A percentile compares a stretch with the other conserved stretches of the same genome.
These are phyloP conservation scores for Antechinus flavipes DNA, from an alignment of 2,113 vertebrate genomes.

Conservation along the genomic window DNA sequence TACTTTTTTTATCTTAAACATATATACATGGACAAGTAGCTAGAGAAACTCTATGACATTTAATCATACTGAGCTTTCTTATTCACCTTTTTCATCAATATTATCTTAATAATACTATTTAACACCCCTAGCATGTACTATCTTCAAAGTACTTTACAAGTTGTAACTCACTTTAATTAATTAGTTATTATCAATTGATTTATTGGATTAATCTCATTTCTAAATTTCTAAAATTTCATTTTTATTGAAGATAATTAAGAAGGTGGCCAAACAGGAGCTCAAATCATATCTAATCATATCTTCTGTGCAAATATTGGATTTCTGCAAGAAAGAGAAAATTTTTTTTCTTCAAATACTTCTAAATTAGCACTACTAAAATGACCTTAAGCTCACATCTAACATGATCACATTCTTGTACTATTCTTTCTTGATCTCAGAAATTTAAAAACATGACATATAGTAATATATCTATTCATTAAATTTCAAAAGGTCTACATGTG, in stretches of 20 bases:
- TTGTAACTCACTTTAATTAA: conserved; percentile 69
- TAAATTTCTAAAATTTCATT: conserved; percentile 65
- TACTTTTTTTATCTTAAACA: neutral
- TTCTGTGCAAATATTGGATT: conserved; percentile 49
- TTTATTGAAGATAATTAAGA: conserved; percentile 73
- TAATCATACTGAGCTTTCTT: neutral
- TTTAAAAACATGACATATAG: conserved; percentile 21
- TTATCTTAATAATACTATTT: conserved; percentile 57
- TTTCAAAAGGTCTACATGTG: neutral
- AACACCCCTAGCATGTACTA: conserved; percentile 39
- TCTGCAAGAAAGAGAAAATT: conserved; percentile 53
- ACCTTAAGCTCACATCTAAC: conserved; percentile 60
- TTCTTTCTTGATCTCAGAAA: conserved; percentile 48
- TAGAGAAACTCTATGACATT: neutral
- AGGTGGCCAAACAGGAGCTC: conserved; percentile 70
- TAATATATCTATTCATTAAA: neutral
- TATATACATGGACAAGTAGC: conserved; percentile 11
- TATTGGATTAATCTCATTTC: conserved; percentile 70
- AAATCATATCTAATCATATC: conserved; percentile 52
- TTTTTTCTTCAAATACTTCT: conserved; percentile 40
- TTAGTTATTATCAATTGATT: conserved; percentile 71
- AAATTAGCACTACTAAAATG: conserved; percentile 65
- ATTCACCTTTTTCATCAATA: conserved; percentile 46
- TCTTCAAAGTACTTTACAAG: conserved; percentile 57
- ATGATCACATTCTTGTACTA: conserved; percentile 41